Evolutionary conservation across 1,140 invertebrate genomes (phyloP), one percentile per base, ranked within the genome.

Genomic region (Acromyrmex charruanus): DNA sequence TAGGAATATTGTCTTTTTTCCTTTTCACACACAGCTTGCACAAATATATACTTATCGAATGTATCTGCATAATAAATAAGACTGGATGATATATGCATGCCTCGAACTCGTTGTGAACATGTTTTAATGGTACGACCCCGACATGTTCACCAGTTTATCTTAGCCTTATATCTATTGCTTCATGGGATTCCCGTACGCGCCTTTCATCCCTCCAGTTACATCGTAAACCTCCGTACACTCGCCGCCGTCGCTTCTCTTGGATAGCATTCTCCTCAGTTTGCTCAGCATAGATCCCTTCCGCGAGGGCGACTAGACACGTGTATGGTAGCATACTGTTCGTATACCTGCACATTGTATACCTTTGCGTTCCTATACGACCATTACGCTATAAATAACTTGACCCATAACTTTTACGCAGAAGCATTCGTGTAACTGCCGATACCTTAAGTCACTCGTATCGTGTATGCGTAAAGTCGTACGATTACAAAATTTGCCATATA

Each of bases 111-210:
- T 85, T 89, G 77, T 63, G 87, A 90, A 87, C 89, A 82, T 90
- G 87, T 87, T 91, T 91, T 91, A 91, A 91, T 85, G 77, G 72
- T 58, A 55, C 80, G 66, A 90, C 87, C 71, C 88, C 66, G 82
- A 88, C 89, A 90, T 89, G 89, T 90, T 59, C 89, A 74, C 82
- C 63, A 86, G 82, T 91, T 91, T 90, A 90, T 77, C 59, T 58
- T 72, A 74, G 65, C 72, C 87, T 87, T 90, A 88, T 86, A 90
- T 80, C 77, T 85, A 18, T n/a, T 55, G 89, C 87, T 84, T 88
- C 84, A 87, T 87, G 87, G 81, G 77, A 90, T 88, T 88, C 85
- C 71, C 71, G 77, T 88, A 74, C 59, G 63, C 68, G 82, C 61
- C 59, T 90, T 87, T 90, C 86, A 88, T 88, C 77, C 81, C 72